A percentile compares a stretch with the other conserved stretches of the same genome.
These are phyloP conservation scores for Tetragonisca angustula DNA, from an alignment of 2,888 invertebrate species.

Conservation along the genomic window DNA sequence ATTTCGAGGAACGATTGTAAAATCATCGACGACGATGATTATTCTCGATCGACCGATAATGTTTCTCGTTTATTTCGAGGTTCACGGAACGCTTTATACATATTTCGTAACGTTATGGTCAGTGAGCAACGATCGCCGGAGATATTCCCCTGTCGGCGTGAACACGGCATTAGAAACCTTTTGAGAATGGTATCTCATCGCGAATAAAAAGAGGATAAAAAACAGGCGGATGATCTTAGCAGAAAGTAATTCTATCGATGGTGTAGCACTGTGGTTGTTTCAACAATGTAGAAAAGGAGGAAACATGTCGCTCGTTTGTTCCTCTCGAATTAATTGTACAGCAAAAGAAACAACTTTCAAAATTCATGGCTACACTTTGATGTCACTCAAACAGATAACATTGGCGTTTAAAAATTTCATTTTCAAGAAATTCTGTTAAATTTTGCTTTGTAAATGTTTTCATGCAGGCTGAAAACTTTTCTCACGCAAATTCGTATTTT, in stretches of 20 bases:
- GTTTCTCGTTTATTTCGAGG: conserved; percentile 15
- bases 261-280: not conserved
- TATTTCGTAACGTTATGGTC: conserved; percentile 32
- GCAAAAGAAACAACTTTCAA: no score
- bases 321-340: no score
- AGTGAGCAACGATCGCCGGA: not conserved
- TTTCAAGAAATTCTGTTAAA: no score
- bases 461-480: no score
- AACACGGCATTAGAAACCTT: conserved; percentile 4
- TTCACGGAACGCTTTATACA: not conserved
- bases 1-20: conserved; percentile 30
- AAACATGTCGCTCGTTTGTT: no score
- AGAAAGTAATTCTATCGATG: not conserved
- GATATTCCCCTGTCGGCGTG: not conserved
- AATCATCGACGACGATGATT: conserved; percentile 39
- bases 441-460: no score
- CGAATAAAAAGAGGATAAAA: not conserved
- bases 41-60: conserved; percentile 33
- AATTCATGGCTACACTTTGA: no score
- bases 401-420: no score
- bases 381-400: no score
- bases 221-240: not conserved
- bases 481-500: no score
- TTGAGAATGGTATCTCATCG: not conserved
- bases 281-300: not conserved